Evolutionary conservation across 2,113 vertebrate genomes (phyloP), one percentile per base, ranked within the genome.

Genomic region (Pungitius pungitius): DNA sequence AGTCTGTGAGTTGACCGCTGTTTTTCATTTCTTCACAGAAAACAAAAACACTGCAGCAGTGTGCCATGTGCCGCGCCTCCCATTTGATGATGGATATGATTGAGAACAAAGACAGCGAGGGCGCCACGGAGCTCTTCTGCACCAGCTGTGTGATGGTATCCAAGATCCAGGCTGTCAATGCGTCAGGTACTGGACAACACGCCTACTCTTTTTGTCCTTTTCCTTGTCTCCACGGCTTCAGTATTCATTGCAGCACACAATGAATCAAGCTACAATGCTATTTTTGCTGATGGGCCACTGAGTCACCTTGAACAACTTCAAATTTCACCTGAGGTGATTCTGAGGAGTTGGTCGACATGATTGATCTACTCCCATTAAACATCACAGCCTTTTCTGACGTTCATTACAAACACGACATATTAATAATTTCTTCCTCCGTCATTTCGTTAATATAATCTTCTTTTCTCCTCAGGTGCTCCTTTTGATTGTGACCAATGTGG

Each of bases 401-500:
- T 15, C 9, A 24, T 43, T 18, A 18, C 39, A 22, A 2, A 3
- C 14, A 3, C 12, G 3, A 18, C 13, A 37, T 66, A 26, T 18
- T 4, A 37, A 1, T 54, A 8, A 35, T 54, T 13, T 3, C 8
- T 20, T 64, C 2, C 40, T 1, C 1, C 40, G 37, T 14, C 17
- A 5, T 33, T 49, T 65, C 0, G 43, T 14, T 3, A 6, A n/a
- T 63, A 6, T 47, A 51, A 35, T 2, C 0, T 52, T 9, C 4
- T 18, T 47, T 43, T 81, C 78, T 77, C 69, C 52, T 76, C 91
- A 99, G 97, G 95, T 85, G 82, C 88, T 68, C 91, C 89, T 17
- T 83, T 96, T 77, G 92, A 94, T 56, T 99, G 97, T 92, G 95
- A 96, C 90, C 94, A 93, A 88, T 99, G 97, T 91, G 94, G 95